These are phyloP conservation scores for Myrmophylax atrothorax DNA, from an alignment of 2,113 vertebrate species.

Conservation along the genomic window DNA sequence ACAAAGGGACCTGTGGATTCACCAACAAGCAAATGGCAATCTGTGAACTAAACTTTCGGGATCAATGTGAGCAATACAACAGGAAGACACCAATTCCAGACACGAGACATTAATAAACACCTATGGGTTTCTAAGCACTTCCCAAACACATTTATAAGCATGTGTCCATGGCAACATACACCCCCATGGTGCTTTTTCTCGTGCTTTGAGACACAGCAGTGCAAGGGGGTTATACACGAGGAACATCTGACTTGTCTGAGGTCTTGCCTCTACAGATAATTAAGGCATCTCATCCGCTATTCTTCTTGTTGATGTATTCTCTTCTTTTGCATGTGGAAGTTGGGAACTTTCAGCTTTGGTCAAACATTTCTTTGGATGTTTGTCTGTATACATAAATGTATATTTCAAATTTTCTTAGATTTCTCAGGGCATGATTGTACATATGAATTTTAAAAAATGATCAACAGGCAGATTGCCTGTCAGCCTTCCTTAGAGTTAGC, in stretches of 20 bases:
- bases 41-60: not conserved
- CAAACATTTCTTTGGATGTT: not conserved
- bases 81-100: not conserved
- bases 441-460: not conserved
- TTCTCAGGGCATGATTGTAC: accelerated
- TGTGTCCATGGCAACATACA: accelerated
- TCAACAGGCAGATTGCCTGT: not conserved
- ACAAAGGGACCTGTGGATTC: not conserved
- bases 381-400: not conserved
- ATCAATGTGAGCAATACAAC: not conserved
- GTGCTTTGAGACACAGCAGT: not conserved
- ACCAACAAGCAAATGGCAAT: not conserved
- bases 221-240: not conserved
- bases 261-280: not conserved
- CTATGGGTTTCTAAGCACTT: not conserved
- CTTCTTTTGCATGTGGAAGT: not conserved
- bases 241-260: not conserved
- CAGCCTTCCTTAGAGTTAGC: not conserved
- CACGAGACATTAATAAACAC: accelerated
- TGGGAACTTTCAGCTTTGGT: not conserved
- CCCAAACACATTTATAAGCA: not conserved
- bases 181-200: not conserved
- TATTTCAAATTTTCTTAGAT: not conserved
- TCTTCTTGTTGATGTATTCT: not conserved
- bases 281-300: not conserved